These are phyloP conservation scores for Oithona nana DNA, from an alignment of 2,888 invertebrate genomes.

Conservation along the genomic window DNA sequence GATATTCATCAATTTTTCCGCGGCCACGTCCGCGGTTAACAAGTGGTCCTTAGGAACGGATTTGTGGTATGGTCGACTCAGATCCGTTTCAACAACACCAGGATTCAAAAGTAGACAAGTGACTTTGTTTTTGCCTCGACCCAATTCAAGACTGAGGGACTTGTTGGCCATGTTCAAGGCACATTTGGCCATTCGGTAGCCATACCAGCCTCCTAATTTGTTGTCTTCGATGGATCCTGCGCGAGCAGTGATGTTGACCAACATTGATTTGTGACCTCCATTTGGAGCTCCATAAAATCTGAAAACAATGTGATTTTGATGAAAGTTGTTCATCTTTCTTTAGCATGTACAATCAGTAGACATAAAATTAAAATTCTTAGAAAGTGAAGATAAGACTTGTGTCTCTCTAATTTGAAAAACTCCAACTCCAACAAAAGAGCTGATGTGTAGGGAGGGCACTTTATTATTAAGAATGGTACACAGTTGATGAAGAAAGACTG, in stretches of 20 bases:
- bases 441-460: too few relatives aligned
- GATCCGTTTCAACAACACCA: slow-evolving; percentile 21
- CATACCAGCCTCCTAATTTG: slow-evolving; percentile 20
- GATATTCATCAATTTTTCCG: slow-evolving; percentile 19
- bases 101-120: slow-evolving; percentile 20
- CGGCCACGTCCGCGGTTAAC: slow-evolving; percentile 19
- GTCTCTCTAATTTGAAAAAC: too few relatives aligned
- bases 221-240: slow-evolving; percentile 21
- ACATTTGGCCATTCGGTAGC: slow-evolving; percentile 21
- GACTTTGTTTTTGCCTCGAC: slow-evolving; percentile 20
- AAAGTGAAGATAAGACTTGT: too few relatives aligned
- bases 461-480: too few relatives aligned
- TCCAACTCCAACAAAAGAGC: too few relatives aligned
- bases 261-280: neutral
- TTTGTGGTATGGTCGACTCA: slow-evolving; percentile 20
- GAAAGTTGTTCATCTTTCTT: neutral
- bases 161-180: slow-evolving; percentile 21
- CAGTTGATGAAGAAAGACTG: too few relatives aligned
- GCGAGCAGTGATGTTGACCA: slow-evolving; percentile 18
- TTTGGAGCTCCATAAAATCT: neutral
- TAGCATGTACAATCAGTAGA: too few relatives aligned
- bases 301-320: neutral
- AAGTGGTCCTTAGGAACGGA: slow-evolving; percentile 20
- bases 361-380: too few relatives aligned
- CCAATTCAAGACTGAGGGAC: slow-evolving; percentile 20